Evolutionary conservation across 2,797 vertebrate species (phyloP).

Genomic region (Gymnoscopelus microlampas): DNA sequence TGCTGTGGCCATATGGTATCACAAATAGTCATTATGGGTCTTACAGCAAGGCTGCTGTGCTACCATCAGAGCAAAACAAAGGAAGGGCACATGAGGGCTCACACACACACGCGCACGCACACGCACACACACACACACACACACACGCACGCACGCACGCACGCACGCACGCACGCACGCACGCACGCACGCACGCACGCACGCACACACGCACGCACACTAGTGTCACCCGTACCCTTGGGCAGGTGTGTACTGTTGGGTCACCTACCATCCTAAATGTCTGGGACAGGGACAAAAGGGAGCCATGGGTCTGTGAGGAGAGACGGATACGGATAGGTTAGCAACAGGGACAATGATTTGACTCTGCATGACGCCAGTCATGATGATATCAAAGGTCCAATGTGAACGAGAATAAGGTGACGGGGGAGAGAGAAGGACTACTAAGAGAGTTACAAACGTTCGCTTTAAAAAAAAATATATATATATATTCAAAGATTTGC

Average conservation of each 20-base stretch:
- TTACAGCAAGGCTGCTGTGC: constrained; percentile 56
- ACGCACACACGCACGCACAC: constrained; percentile 15
- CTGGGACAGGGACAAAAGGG: constrained; percentile 24
- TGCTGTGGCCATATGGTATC: constrained; percentile 74
- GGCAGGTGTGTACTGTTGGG: constrained; percentile 36
- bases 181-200: not conserved
- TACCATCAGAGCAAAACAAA: constrained; percentile 50
- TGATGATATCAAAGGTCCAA: constrained; percentile 43
- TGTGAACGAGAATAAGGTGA: constrained; percentile 12
- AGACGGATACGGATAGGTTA: constrained; percentile 7
- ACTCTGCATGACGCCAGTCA: constrained; percentile 38
- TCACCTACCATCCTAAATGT: constrained; percentile 2
- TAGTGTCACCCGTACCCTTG: constrained; percentile 48
- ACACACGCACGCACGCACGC: not conserved
- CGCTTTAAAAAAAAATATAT: no score
- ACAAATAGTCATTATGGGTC: constrained; percentile 70
- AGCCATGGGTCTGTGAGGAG: constrained; percentile 30
- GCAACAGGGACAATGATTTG: constrained; percentile 32
- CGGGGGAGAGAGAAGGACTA: not conserved
- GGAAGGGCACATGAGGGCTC: constrained; percentile 13
- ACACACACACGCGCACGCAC: not conserved
- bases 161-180: not conserved
- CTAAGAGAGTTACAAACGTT: no score
- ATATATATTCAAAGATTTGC: no score
- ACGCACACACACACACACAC: constrained; percentile 6